A percentile compares a stretch with the other conserved stretches of the same genome.
These are phyloP conservation scores for Tetragonisca angustula DNA, from an alignment of 2,888 invertebrate genomes.

Conservation along the genomic window DNA sequence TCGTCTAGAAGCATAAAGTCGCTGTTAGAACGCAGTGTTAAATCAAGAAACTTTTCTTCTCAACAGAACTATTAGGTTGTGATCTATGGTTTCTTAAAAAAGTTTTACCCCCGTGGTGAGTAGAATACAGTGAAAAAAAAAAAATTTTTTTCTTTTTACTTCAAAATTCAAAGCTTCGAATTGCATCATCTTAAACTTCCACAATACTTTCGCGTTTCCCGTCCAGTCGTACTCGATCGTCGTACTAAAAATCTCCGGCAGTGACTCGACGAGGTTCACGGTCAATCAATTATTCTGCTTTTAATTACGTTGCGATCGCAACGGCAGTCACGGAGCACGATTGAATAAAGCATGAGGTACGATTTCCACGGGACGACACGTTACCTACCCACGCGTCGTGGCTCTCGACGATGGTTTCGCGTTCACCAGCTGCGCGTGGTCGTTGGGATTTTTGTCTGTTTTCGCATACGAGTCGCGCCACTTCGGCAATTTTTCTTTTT, in stretches of 20 bases:
- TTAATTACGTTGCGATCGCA: slow-evolving; percentile 41
- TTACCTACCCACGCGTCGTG: not conserved
- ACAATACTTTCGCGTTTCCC: not conserved
- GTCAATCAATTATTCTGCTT: slow-evolving; percentile 40
- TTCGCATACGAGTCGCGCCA: not conserved
- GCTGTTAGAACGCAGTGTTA: no score
- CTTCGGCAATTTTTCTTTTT: not conserved
- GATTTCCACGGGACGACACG: slow-evolving; percentile 26
- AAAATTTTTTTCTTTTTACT: no score
- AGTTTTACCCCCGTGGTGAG: no score
- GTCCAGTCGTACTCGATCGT: not conserved
- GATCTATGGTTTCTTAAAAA: no score
- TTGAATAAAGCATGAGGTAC: slow-evolving; percentile 35
- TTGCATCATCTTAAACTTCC: not conserved
- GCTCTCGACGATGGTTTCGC: not conserved
- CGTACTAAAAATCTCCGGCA: slow-evolving; percentile 15
- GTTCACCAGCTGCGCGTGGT: not conserved
- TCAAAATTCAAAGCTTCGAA: not conserved
- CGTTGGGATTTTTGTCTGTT: not conserved
- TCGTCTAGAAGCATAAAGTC: no score
- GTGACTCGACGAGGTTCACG: slow-evolving; percentile 9
- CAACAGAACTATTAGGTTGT: no score
- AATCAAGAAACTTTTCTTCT: no score
- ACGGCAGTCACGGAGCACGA: not conserved
- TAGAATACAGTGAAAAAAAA: no score